Base-by-base conservation (phyloP, 2,888 invertebrate species). In the Melieria picta region DNA sequence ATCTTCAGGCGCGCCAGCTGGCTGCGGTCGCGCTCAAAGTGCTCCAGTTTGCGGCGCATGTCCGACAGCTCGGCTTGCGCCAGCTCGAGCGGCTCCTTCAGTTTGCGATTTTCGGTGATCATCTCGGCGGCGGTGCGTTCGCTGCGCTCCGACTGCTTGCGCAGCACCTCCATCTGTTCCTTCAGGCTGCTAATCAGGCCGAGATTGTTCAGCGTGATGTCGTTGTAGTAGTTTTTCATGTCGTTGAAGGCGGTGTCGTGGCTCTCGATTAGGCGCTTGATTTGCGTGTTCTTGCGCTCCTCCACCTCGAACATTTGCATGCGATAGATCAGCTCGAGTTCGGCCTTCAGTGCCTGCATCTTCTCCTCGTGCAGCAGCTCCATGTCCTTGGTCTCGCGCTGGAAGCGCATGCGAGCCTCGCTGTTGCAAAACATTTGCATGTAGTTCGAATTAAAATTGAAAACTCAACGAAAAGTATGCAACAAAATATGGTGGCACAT, bases 201-300 rank as follows among this genome's bases (percentile, higher is more conserved):
- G 76, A 98, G 89, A 87, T 98, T 98, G 85, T 97, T 97, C 11
- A 96, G 88, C 0, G 96, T 96, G 67, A 98, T 97, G 80, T 97
- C 96, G 81, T 97, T 97, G 83, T 97, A 98, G 87, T 97, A 98
- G 85, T 93, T 94, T 85, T 97, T 97, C 88, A 98, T 92, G 84
- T 97, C 95, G 58, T 91, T 90, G 83, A 96, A 95, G 0, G 95
- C 93, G 78, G 91, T 91, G 75, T 96, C 95, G 82, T 98, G 97
- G 80, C 93, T 91, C 50, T 90, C 89, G 76, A 94, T 94, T 73
- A 98, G 87, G 55, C 92, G 92, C 9, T 92, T 90, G 5, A 97
- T 91, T 83, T 97, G 97, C 65, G 91, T 91, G 86, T 96, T 96
- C 87, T 98, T 98, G 57, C 96, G 90, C 82, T 97, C 96, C 83